These are phyloP conservation scores for Monoplex corrugatus DNA, from an alignment of 2,888 invertebrate species.

Conservation along the genomic window DNA sequence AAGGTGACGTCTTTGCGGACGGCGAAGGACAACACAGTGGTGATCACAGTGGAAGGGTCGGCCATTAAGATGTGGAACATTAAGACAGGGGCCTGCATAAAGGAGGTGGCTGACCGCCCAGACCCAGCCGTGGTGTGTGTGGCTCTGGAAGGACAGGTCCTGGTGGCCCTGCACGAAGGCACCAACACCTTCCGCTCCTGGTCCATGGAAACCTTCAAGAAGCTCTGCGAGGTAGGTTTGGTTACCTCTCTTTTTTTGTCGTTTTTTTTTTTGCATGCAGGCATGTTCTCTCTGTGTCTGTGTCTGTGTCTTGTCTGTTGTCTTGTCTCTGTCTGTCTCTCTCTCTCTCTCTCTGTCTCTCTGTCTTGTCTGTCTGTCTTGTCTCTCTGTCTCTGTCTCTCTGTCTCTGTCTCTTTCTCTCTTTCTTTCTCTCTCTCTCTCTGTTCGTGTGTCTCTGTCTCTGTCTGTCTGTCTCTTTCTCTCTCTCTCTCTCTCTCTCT, in stretches of 20 bases:
- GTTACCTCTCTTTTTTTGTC: no score
- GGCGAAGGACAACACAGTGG: slow-evolving; percentile 67
- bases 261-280: no score
- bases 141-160: slow-evolving; percentile 71
- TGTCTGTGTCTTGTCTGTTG: no score
- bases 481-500: no score
- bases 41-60: slow-evolving; percentile 73
- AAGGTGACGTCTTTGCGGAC: slow-evolving; percentile 69
- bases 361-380: no score
- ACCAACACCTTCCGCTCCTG: slow-evolving; percentile 73
- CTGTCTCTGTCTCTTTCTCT: no score
- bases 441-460: no score
- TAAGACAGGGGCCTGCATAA: slow-evolving; percentile 64
- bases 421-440: no score
- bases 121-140: slow-evolving; percentile 76
- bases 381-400: no score
- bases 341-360: background rate
- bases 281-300: no score
- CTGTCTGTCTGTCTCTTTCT: no score
- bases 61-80: slow-evolving; percentile 75
- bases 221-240: slow-evolving; percentile 62
- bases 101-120: slow-evolving; percentile 66
- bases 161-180: slow-evolving; percentile 77
- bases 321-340: background rate
- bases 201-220: slow-evolving; percentile 66